phyloP scores from a whole-genome alignment of 2,113 vertebrate genomes.

The Atlantisia rogersi region DNA sequence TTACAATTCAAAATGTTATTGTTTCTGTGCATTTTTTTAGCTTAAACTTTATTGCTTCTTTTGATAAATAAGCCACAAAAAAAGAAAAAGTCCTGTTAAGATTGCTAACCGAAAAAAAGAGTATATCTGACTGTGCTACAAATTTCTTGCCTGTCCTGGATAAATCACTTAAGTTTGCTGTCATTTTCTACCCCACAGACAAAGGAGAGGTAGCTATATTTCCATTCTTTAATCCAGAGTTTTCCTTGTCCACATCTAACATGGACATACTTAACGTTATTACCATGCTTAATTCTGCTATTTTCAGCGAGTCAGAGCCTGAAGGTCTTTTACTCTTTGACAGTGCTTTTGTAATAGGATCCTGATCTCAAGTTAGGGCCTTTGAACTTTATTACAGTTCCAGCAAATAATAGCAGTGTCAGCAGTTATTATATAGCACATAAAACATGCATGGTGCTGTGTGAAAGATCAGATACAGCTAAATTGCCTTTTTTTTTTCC shows the following conservation, averaged over 20 bases:
- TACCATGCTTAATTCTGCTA: neutral
- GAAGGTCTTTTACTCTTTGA: neutral
- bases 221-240: neutral
- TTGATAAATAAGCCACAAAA: neutral
- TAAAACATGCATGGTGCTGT: neutral
- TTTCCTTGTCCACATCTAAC: neutral
- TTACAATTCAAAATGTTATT: neutral
- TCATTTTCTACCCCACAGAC: neutral
- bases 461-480: neutral
- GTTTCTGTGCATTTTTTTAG: neutral
- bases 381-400: neutral
- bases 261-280: neutral
- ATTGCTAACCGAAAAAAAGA: neutral
- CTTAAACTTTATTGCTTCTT: neutral
- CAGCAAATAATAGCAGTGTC: neutral
- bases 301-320: neutral
- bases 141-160: neutral
- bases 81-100: neutral
- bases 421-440: neutral
- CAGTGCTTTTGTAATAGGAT: neutral
- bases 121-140: fast-evolving
- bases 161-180: fast-evolving
- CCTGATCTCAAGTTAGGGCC: neutral
- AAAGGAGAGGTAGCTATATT: neutral
- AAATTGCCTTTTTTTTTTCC: neutral